Percentiles rank a stretch among this genome's conserved stretches.
These are phyloP conservation scores for Zaprionus bogoriensis DNA, from an alignment of 2,888 invertebrate genomes.

Conservation along the genomic window DNA sequence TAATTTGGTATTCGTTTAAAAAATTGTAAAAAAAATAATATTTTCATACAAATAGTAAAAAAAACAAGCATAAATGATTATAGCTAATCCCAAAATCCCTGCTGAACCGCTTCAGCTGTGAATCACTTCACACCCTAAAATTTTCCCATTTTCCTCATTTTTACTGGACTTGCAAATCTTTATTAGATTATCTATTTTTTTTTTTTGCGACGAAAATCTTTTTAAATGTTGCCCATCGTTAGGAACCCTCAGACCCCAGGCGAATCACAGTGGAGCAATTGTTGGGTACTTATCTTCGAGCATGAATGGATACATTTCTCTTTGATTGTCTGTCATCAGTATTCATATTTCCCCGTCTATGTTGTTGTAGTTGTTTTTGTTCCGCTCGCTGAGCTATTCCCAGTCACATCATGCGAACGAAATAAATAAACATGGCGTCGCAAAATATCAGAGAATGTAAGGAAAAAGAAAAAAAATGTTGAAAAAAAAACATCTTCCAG, in stretches of 20 bases:
- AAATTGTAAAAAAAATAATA: no score
- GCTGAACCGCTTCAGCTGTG: no score
- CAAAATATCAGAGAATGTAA: constrained; percentile 22
- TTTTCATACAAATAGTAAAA: no score
- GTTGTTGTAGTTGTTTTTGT: neutral
- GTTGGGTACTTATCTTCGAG: constrained; percentile 28
- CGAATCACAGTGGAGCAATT: constrained; percentile 14
- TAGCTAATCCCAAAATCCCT: no score
- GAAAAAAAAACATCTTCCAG: constrained; percentile 27
- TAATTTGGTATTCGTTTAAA: no score
- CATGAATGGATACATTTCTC: constrained; percentile 29
- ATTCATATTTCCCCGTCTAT: constrained; percentile 17
- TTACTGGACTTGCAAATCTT: no score
- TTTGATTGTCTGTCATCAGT: constrained; percentile 18
- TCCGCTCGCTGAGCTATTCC: constrained; percentile 21
- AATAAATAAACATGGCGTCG: constrained; percentile 39
- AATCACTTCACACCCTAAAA: no score
- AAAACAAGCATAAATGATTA: no score
- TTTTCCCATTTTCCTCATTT: no score
- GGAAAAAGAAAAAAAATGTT: constrained; percentile 13
- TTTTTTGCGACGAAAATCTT: neutral
- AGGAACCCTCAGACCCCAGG: neutral
- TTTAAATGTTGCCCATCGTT: neutral
- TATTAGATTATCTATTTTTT: no score
- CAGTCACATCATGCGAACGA: constrained; percentile 22